Evolutionary conservation across 2,888 invertebrate genomes (phyloP).

Genomic region (Notodonta ziczac): DNA sequence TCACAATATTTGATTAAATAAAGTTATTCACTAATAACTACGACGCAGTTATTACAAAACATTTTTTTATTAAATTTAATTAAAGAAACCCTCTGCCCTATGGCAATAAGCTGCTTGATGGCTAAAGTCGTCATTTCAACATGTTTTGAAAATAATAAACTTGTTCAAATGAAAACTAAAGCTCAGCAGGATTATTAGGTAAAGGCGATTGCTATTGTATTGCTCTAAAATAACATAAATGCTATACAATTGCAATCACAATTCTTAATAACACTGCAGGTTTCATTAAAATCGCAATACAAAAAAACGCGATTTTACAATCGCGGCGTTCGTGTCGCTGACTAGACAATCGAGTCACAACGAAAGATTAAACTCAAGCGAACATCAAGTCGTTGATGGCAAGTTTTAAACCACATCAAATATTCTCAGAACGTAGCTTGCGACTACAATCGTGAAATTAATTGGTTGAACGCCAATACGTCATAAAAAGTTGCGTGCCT

Average conservation of each 20-base stretch:
- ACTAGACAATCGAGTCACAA: constrained; percentile 60
- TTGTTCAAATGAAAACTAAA: constrained; percentile 40
- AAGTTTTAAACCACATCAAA: constrained; percentile 27
- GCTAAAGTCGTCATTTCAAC: constrained; percentile 36
- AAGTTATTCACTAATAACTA: constrained; percentile 31
- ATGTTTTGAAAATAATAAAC: constrained; percentile 13
- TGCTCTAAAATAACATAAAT: background rate
- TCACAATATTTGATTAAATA: constrained; percentile 38
- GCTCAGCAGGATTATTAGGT: constrained; percentile 18
- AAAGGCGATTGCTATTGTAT: background rate
- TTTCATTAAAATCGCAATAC: constrained; percentile 40
- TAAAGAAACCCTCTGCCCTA: constrained; percentile 44
- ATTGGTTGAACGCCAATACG: constrained; percentile 28
- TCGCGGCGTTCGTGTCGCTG: constrained; percentile 48
- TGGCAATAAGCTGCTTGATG: constrained; percentile 57
- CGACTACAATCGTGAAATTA: constrained; percentile 30
- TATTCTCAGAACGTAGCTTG: constrained; percentile 29
- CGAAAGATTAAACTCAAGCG: constrained; percentile 35
- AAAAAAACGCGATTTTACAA: constrained; percentile 44
- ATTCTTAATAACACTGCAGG: background rate
- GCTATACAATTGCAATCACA: background rate
- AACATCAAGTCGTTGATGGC: constrained; percentile 34
- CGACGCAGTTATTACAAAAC: constrained; percentile 29
- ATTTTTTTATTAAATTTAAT: constrained; percentile 37
- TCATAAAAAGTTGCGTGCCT: constrained; percentile 51